phyloP scores from a whole-genome alignment of 2,113 vertebrate species.

The Dipodomys ordii region DNA sequence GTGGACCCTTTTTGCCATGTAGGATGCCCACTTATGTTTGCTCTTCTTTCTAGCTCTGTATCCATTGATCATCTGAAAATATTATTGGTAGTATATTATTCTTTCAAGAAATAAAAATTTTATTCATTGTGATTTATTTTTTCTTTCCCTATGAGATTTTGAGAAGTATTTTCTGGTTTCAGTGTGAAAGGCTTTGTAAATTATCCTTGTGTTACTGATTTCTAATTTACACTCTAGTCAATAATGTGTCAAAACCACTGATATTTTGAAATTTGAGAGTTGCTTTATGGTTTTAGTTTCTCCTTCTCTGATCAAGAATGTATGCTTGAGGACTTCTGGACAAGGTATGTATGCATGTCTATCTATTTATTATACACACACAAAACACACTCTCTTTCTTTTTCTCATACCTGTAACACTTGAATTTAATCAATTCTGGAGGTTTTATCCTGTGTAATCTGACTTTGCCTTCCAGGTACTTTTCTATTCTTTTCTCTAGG shows the following conservation, averaged over 20 bases:
- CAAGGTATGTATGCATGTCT: not conserved
- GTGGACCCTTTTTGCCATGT: not conserved
- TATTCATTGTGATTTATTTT: not conserved
- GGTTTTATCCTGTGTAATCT: not conserved
- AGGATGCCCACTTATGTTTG: not conserved
- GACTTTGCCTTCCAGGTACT: not conserved
- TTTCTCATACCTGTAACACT: not conserved
- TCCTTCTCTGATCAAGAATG: constrained; percentile 9
- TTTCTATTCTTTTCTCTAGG: not conserved
- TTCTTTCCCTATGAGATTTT: constrained; percentile 15
- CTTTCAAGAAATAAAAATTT: constrained; percentile 37
- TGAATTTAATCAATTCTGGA: not conserved
- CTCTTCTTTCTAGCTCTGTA: not conserved
- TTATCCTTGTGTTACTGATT: constrained; percentile 39
- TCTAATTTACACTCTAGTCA: not conserved
- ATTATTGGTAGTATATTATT: not conserved
- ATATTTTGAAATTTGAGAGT: constrained; percentile 60
- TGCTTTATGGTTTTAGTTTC: constrained; percentile 31
- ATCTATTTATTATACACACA: no score
- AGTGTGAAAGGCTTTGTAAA: not conserved
- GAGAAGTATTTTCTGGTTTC: not conserved
- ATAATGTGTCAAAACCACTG: constrained; percentile 2
- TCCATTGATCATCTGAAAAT: not conserved
- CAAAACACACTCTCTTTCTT: not conserved
- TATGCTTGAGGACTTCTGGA: constrained; percentile 3